A percentile compares a stretch with the other conserved stretches of the same genome.
Conservation (phyloP, 2,797 vertebrate genomes). For the Nyctibius grandis region DNA sequence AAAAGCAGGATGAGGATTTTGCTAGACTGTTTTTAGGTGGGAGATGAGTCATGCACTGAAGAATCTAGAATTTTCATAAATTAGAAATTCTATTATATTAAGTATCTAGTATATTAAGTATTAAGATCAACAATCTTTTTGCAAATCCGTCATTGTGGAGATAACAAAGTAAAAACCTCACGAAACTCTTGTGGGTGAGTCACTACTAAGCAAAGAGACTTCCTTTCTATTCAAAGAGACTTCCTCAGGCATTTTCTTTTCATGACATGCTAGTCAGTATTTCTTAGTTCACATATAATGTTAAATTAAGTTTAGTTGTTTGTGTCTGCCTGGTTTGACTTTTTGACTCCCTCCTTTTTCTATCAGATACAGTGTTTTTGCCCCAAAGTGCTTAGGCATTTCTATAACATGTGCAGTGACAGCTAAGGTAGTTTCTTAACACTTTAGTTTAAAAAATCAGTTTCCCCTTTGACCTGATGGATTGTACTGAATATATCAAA, state of each 20-base stretch:
- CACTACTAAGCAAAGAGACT: neutral
- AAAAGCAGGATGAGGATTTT: neutral
- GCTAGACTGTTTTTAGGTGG: neutral
- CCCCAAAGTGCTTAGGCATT: neutral
- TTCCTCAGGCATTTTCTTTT: neutral
- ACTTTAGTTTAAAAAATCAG: neutral
- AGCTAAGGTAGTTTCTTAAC: neutral
- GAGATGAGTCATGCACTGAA: neutral
- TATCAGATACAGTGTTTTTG: neutral
- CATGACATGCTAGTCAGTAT: neutral
- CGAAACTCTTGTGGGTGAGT: neutral
- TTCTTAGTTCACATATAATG: neutral
- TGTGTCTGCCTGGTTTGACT: neutral
- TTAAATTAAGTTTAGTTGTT: slow-evolving; percentile 38
- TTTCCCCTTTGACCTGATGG: neutral
- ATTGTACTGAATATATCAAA: neutral
- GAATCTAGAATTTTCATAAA: neutral
- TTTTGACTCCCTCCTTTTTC: neutral
- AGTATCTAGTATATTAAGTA: neutral
- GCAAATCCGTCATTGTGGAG: neutral
- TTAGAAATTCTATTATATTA: neutral
- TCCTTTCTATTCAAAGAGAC: neutral
- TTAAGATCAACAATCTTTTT: neutral
- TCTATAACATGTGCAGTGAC: neutral
- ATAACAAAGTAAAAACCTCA: neutral